Evolutionary conservation across 2,888 invertebrate genomes (phyloP).

Genomic region (Cosmia trapezina): DNA sequence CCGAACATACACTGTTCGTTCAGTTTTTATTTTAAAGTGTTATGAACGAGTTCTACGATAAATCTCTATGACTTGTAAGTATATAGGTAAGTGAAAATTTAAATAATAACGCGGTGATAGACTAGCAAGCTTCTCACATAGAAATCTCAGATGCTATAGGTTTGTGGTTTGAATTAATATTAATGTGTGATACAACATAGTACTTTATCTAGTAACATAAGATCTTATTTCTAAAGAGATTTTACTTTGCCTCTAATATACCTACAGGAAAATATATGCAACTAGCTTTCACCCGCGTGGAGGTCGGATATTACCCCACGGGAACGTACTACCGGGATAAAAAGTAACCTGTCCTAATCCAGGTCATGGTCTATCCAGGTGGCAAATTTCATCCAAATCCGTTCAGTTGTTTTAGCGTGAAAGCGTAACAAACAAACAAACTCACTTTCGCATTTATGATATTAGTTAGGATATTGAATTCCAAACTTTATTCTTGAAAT

Average conservation of each 20-base stretch:
- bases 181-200: conserved; percentile 1
- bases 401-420: too few relatives aligned
- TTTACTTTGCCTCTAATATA: conserved; percentile 10
- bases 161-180: conserved; percentile 25
- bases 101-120: not conserved
- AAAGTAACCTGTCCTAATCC: too few relatives aligned
- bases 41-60: not conserved
- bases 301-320: too few relatives aligned
- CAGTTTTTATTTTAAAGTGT: not conserved
- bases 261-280: not conserved
- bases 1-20: not conserved
- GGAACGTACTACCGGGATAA: too few relatives aligned
- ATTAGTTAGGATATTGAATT: not conserved
- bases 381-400: too few relatives aligned
- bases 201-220: not conserved
- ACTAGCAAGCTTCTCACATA: not conserved
- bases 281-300: too few relatives aligned
- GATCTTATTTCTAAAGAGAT: not conserved
- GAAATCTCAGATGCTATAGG: conserved; percentile 3
- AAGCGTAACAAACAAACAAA: too few relatives aligned
- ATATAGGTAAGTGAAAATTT: not conserved
- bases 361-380: too few relatives aligned
- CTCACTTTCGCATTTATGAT: too few relatives aligned
- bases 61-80: not conserved
- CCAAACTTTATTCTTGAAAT: not conserved